Evolutionary conservation across 2,113 vertebrate species (phyloP).

Genomic region (Athene noctua): DNA sequence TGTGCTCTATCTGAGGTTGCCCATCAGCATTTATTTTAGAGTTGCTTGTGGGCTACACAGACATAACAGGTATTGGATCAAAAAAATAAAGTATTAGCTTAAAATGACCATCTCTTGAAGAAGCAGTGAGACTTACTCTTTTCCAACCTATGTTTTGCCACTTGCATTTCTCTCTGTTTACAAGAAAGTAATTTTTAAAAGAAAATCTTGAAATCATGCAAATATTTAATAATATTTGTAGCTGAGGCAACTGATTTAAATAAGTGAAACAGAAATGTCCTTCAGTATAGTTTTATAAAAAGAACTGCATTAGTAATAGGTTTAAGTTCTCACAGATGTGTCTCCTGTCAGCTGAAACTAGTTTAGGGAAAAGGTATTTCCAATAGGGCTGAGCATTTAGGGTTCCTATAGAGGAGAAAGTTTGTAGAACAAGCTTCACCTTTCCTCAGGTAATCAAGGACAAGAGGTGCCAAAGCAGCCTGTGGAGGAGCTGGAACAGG

Average conservation of each 20-base stretch:
- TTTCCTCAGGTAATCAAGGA: neutral
- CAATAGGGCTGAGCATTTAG: neutral
- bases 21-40: neutral
- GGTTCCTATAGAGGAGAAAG: neutral
- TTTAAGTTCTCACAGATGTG: neutral
- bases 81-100: neutral
- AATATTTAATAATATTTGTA: neutral
- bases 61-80: neutral
- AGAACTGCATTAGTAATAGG: neutral
- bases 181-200: neutral
- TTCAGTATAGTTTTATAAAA: neutral
- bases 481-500: neutral
- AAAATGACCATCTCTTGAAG: neutral
- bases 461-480: neutral
- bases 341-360: neutral
- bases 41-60: neutral
- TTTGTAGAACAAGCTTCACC: neutral
- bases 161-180: constrained; percentile 4
- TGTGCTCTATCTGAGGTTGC: neutral
- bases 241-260: neutral
- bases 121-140: neutral
- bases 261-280: neutral
- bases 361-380: neutral
- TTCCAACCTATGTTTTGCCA: neutral
- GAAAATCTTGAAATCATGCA: neutral